phyloP scores from a whole-genome alignment of 2,888 invertebrate genomes.

The Spilarctia lutea region DNA sequence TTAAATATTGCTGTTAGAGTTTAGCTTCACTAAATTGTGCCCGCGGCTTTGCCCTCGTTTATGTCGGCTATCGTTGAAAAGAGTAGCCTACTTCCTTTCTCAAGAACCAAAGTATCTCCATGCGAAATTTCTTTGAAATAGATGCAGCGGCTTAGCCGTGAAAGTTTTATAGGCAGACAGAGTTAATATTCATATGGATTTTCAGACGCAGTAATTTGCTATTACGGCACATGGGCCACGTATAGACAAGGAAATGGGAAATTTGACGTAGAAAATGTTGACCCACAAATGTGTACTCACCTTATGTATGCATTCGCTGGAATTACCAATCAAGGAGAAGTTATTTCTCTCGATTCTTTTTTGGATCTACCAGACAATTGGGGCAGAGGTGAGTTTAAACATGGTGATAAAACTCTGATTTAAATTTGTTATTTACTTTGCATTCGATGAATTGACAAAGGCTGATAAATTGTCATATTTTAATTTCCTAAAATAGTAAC shows the following conservation, averaged over 20 bases:
- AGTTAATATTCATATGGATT: slow-evolving; percentile 24
- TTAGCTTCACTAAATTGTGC: too few relatives aligned
- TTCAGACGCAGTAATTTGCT: slow-evolving; percentile 89
- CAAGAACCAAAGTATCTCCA: too few relatives aligned
- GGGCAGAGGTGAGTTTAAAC: slow-evolving; percentile 77
- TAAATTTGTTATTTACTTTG: neutral
- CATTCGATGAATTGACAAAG: neutral
- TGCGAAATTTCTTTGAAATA: too few relatives aligned
- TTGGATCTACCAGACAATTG: slow-evolving; percentile 88
- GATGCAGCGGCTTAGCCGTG: too few relatives aligned
- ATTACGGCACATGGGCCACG: slow-evolving; percentile 92
- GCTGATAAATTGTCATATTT: neutral
- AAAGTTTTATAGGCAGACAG: too few relatives aligned
- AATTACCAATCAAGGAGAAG: slow-evolving; percentile 80
- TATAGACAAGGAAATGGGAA: slow-evolving; percentile 89
- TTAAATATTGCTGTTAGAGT: neutral
- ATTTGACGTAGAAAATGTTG: slow-evolving; percentile 89
- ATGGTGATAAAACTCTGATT: neutral
- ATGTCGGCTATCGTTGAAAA: too few relatives aligned
- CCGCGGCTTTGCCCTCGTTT: too few relatives aligned
- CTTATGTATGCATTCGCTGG: slow-evolving; percentile 91
- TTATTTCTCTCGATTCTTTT: slow-evolving; percentile 87
- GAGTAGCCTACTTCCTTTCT: too few relatives aligned
- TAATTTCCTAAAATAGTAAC: neutral
- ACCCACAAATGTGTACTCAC: slow-evolving; percentile 91